Base-by-base conservation (phyloP, 2,888 invertebrate genomes). In the Arge pagana region DNA sequence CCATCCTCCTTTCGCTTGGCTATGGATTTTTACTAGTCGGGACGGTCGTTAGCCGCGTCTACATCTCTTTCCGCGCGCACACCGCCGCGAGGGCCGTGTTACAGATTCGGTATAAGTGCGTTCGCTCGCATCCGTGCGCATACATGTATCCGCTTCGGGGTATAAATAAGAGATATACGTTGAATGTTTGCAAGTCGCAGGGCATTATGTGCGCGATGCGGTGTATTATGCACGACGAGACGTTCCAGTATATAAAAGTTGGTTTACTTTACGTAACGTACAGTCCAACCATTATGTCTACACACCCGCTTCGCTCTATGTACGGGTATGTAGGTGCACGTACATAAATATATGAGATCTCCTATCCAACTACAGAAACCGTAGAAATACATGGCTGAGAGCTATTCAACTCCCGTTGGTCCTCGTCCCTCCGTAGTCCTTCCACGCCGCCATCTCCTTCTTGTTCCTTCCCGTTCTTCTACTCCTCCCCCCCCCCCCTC, bases 171-270 rank as follows among this genome's bases (percentile, higher is more conserved):
- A n/a, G n/a, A 36, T 36, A n/a, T 36, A 15, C 16, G 10, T 15
- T 18, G 36, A 36, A 16, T 8, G n/a, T n/a, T n/a, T n/a, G n/a
- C n/a, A n/a, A 42, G 40, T 31, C 48, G 30, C 56, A 63, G 64
- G 60, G 62, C 56, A 61, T 67, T 69, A 62, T 63, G 60, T 60
- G 60, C 60, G 49, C 57, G 57, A 59, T 60, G 58, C 59, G 64
- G 64, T 66, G 65, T 65, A 67, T 67, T 64, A 65, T 64, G 61
- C 65, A 58, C 61, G 59, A 59, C 55, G 60, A 61, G 61, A 65
- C 63, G 61, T 48, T 65, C 56, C 50, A 48, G 65, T 67, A 67
- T 62, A 71, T 67, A 71, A 70, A 72, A 72, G 67, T 72, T 64
- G 64, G 63, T 72, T 70, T 67, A 71, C 68, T 70, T 68, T 67